A percentile compares a stretch with the other conserved stretches of the same genome.
phyloP scores from a whole-genome alignment of 1,140 invertebrate genomes.

The Pentalonia nigronervosa region DNA sequence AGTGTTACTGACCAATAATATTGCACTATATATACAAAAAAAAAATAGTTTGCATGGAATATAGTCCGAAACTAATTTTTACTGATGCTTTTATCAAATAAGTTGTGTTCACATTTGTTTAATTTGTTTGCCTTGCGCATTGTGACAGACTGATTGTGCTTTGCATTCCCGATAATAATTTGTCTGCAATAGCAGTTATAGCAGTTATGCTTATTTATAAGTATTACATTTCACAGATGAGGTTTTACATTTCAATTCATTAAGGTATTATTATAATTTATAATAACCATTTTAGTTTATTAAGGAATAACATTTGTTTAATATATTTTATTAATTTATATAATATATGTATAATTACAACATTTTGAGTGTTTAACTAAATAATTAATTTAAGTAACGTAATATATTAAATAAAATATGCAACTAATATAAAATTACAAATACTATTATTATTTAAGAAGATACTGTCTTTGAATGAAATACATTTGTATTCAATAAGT shows the following conservation, averaged over 20 bases:
- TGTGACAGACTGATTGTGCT: constrained; percentile 34
- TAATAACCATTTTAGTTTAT: not conserved
- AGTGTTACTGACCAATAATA: constrained; percentile 53
- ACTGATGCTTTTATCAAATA: constrained; percentile 31
- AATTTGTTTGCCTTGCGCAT: constrained; percentile 42
- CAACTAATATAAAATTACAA: not conserved
- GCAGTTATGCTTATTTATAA: constrained; percentile 15
- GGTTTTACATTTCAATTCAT: not conserved
- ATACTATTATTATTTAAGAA: not conserved
- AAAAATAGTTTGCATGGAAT: constrained; percentile 47
- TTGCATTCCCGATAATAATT: constrained; percentile 36
- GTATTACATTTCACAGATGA: not conserved
- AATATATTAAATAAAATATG: not conserved
- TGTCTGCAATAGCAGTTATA: not conserved
- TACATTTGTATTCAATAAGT: not conserved
- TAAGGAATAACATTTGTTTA: not conserved
- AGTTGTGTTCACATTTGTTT: constrained; percentile 44
- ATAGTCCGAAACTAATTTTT: constrained; percentile 36
- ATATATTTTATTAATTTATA: not conserved
- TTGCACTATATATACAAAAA: constrained; percentile 41
- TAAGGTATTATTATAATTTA: not conserved
- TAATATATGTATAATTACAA: not conserved
- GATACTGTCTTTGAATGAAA: not conserved
- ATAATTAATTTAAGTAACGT: not conserved
- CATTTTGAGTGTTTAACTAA: not conserved